Percentiles rank a stretch among this genome's conserved stretches.
Evolutionary conservation across 2,888 invertebrate species (phyloP).

Genomic region (Cryptus armator): DNA sequence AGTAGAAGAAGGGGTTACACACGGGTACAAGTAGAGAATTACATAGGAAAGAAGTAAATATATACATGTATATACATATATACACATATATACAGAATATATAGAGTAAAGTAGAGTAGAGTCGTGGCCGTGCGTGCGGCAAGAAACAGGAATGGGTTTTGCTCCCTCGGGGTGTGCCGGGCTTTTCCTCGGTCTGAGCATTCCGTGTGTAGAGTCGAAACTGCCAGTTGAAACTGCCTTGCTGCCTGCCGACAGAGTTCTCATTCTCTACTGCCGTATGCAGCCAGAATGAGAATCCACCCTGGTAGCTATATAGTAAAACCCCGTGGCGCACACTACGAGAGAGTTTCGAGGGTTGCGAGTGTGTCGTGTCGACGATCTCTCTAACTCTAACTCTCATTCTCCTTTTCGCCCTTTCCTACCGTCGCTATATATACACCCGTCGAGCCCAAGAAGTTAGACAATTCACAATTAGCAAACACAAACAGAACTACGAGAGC

Average conservation of each 20-base stretch:
- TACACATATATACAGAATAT: background rate
- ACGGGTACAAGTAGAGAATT: slow-evolving; percentile 22
- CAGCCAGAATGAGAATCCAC: slow-evolving; percentile 24
- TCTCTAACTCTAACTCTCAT: slow-evolving; percentile 44
- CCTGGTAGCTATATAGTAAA: background rate
- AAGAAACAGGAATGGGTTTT: slow-evolving; percentile 72
- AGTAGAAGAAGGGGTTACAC: slow-evolving; percentile 19
- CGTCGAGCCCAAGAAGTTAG: slow-evolving; percentile 79
- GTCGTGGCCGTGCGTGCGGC: slow-evolving; percentile 60
- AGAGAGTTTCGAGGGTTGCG: slow-evolving; percentile 33
- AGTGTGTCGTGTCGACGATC: slow-evolving; percentile 42
- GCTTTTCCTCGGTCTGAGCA: slow-evolving; percentile 82
- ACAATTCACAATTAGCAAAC: slow-evolving; percentile 85
- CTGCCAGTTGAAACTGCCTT: slow-evolving; percentile 30
- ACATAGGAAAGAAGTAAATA: background rate
- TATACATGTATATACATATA: background rate
- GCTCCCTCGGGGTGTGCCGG: slow-evolving; percentile 64
- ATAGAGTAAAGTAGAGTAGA: slow-evolving; percentile 13
- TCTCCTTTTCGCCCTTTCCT: slow-evolving; percentile 36
- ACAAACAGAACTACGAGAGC: slow-evolving; percentile 83
- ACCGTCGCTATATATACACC: background rate
- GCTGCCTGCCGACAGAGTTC: slow-evolving; percentile 26
- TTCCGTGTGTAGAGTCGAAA: slow-evolving; percentile 72
- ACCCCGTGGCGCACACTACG: slow-evolving; percentile 17
- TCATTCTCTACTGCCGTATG: slow-evolving; percentile 13